Conservation (phyloP, 1,140 invertebrate genomes). For the Chionoecetes opilio region DNA sequence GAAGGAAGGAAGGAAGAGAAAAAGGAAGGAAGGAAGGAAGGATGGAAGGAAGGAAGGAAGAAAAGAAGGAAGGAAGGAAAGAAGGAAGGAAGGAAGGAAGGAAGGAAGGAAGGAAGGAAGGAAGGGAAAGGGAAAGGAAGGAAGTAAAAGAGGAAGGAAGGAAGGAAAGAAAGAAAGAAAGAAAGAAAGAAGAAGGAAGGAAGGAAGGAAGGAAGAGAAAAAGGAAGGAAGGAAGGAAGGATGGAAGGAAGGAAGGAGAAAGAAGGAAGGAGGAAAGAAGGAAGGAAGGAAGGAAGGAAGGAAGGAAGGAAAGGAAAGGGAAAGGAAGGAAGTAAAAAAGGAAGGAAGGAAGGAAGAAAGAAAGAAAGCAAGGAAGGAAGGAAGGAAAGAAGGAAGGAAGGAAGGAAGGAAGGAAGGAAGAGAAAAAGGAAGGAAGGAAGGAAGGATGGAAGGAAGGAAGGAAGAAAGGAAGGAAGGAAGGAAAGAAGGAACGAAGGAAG, state of each 20-base stretch:
- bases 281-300: background rate
- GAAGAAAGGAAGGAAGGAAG: too few relatives aligned
- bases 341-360: background rate
- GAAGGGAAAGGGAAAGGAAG: background rate
- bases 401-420: background rate
- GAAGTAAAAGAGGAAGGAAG: background rate
- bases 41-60: background rate
- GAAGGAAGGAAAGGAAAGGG: background rate
- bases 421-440: too few relatives aligned
- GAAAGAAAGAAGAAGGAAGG: background rate
- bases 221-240: background rate
- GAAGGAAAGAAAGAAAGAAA: background rate
- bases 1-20: background rate
- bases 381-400: background rate
- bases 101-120: background rate
- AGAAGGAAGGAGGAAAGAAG: background rate
- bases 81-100: background rate
- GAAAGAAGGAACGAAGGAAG: too few relatives aligned
- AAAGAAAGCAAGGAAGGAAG: background rate
- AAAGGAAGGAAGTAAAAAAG: slow-evolving; percentile 16
- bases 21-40: background rate
- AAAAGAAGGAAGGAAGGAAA: background rate
- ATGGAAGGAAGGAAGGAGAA: background rate
- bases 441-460: too few relatives aligned
- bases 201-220: too few relatives aligned